Base-by-base conservation (phyloP, 2,888 invertebrate genomes). In the Patella pellucida region DNA sequence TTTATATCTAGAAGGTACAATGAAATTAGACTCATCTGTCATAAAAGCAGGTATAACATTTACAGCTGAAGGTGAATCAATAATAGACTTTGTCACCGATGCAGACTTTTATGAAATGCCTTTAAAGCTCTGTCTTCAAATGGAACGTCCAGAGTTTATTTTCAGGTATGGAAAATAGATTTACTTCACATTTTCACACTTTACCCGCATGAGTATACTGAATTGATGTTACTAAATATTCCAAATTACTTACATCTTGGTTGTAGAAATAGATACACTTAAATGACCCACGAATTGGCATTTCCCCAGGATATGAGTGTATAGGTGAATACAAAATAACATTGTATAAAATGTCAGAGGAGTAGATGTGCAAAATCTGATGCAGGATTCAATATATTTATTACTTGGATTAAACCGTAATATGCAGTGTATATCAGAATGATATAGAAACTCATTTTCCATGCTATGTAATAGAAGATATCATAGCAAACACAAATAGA, bases 51-150 rank as follows among this genome's bases (percentile, higher is more conserved):
- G 93, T 82, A 93, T 94, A 5, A 94, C 94, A 83, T 95, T 95
- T 85, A 92, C 92, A 15, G 89, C 94, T 2, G 93, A 93, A 1
- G 92, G 94, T 54, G 94, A 84, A 68, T 94, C 95, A 0, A 94
- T 93, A 85, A 92, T 96, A 19, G 93, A 94, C 84, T 92, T 96
- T 72, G 92, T 93, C 69, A 94, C 95, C 0, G 94, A 96, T 87
- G 93, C 95, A 54, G 95, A 96, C 86, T 96, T 96, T 88, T 94
- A 94, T 72, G 93, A 93, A 27, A 93, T 93, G 75, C 93, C 95
- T n/a, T 87, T 91, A 73, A 94, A 94, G 82, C 92, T 95, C 73
- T 96, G 96, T 90, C 93, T 96, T 92, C 94, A 94, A 87, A 92
- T 96, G 91, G 93, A 93, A 70, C 94, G 95, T 84, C 95, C 95